Evolutionary conservation across 2,888 invertebrate genomes (phyloP).

Genomic region (Disparrhopalites patrizii): DNA sequence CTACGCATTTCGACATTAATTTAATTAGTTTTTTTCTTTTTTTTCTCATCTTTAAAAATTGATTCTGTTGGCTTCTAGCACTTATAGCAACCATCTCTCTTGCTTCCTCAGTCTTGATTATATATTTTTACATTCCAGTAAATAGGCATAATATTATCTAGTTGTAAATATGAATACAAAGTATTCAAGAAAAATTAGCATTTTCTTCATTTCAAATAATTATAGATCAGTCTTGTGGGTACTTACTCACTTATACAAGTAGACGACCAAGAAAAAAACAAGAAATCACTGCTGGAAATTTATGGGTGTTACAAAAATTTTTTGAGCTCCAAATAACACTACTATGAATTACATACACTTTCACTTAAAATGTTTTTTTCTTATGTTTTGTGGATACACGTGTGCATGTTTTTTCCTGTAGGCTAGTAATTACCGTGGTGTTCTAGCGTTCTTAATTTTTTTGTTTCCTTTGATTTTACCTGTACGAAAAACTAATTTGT

Average conservation of each 20-base stretch:
- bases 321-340: constrained; percentile 39
- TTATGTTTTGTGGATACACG: too few species aligned
- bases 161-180: constrained; percentile 34
- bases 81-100: constrained; percentile 32
- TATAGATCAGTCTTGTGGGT: constrained; percentile 48
- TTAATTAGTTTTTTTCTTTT: constrained; percentile 16
- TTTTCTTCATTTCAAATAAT: constrained; percentile 43
- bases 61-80: constrained; percentile 28
- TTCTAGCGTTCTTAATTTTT: too few species aligned
- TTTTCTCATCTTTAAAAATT: constrained; percentile 19
- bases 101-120: constrained; percentile 41
- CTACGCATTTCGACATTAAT: constrained; percentile 15
- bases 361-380: constrained; percentile 1
- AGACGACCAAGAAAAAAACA: constrained; percentile 40
- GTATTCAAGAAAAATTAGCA: constrained; percentile 45
- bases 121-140: constrained; percentile 26
- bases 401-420: too few species aligned
- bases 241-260: constrained; percentile 40
- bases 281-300: constrained; percentile 42
- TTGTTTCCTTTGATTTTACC: constrained; percentile 14
- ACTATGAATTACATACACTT: background rate
- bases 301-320: too few species aligned
- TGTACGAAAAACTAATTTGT: constrained; percentile 28
- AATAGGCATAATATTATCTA: constrained; percentile 13
- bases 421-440: too few species aligned